Base-by-base conservation (phyloP, 2,888 invertebrate genomes). In the Xestobium rufovillosum region DNA sequence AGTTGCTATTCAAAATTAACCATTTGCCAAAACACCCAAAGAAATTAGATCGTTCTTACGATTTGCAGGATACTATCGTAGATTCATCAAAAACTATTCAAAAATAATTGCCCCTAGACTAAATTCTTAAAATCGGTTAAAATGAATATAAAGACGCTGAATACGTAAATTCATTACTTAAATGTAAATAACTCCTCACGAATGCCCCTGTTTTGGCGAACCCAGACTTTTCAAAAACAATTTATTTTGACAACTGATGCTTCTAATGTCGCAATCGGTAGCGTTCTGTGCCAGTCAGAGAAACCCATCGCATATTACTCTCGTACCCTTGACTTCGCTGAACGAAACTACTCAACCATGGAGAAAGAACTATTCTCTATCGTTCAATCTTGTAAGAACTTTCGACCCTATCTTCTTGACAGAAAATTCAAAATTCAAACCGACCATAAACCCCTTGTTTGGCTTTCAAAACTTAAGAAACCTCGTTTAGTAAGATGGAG, bases 301-400 rank as follows among this genome's bases (percentile, higher is more conserved):
- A 6, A n/a, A 11, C 61, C 59, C 1, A 50, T 65, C 2, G 59
- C 61, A 9, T 65, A 57, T 39, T 55, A 57, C 3, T 50, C 50
- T 14, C 33, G 60, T 39, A 56, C 56, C 1, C 36, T 59, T 10
- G 61, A 54, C 37, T 45, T 49, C 38, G 46, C 52, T 0, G 59
- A 62, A 51, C 19, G 15, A 3, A 63, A 60, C 31, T 65, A 65
- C 38, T 45, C 46, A 2, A 58, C 59, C 1, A 62, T 48, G 1
- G 61, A 66, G 47, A 51, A 50, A 28, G 62, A 65, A 49, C 37
- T 61, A 2, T 34, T 64, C 31, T 56, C 59, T 0, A 59, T 66
- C 4, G 47, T 63, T 3, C 62, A 56, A 55, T 46, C 44, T 4
- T 39, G 45, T 1, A 54, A 59, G 44, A 48, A 60, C 39, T 65